Percentiles rank a stretch among this genome's conserved stretches.
Evolutionary conservation across 2,113 vertebrate genomes (phyloP).

Genomic region (Recurvirostra avosetta): DNA sequence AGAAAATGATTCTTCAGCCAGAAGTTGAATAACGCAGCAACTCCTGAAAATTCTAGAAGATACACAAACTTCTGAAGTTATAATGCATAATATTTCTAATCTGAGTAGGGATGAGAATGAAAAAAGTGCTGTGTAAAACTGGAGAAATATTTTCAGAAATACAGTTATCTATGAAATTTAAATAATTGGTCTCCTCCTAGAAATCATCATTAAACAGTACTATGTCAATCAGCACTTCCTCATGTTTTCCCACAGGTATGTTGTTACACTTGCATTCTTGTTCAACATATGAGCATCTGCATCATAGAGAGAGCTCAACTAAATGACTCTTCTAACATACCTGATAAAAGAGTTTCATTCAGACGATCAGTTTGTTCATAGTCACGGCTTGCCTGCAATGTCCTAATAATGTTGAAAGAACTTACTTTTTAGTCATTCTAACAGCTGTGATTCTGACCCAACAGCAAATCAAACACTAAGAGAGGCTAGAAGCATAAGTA

Average conservation of each 20-base stretch:
- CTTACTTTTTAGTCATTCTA: not conserved
- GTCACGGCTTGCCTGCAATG: not conserved
- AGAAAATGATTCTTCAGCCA: not conserved
- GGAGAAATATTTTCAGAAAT: not conserved
- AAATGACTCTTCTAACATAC: not conserved
- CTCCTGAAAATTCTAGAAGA: not conserved
- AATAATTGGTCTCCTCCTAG: not conserved
- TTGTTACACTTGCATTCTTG: not conserved
- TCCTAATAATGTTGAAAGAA: not conserved
- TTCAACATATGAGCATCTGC: not conserved
- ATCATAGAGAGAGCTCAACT: not conserved
- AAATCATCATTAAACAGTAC: not conserved
- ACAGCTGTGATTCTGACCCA: not conserved
- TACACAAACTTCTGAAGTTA: not conserved
- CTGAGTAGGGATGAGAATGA: not conserved
- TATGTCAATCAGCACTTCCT: not conserved
- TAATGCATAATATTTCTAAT: not conserved
- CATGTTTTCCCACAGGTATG: not conserved
- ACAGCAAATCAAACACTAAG: not conserved
- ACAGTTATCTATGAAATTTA: not conserved
- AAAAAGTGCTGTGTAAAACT: not conserved
- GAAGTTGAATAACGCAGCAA: not conserved
- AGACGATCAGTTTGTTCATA: not conserved
- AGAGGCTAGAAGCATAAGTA: not conserved
- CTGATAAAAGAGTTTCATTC: not conserved